Conservation (phyloP, 2,113 vertebrate genomes). For the Pavo muticus region DNA sequence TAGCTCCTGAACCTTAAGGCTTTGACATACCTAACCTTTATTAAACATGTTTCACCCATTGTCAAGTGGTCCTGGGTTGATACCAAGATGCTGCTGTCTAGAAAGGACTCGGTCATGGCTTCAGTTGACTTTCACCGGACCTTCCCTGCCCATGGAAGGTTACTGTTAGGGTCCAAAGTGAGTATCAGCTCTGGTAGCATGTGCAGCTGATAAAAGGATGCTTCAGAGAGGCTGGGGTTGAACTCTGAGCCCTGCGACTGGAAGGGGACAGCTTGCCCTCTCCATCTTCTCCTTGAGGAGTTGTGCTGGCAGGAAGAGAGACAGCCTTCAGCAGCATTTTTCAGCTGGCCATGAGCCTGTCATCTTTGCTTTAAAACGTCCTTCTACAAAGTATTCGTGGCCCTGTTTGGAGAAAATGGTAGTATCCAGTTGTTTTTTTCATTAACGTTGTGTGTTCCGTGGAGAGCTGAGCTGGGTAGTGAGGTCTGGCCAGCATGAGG, state of each 20-base stretch:
- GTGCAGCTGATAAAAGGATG: not conserved
- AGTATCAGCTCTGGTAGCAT: not conserved
- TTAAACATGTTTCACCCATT: not conserved
- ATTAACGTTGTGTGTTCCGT: not conserved
- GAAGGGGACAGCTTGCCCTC: slow-evolving; percentile 39
- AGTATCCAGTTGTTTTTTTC: not conserved
- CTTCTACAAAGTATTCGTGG: not conserved
- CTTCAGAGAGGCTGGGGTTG: slow-evolving; percentile 44
- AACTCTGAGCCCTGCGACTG: slow-evolving; percentile 18
- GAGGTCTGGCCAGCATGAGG: not conserved
- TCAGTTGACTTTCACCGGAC: slow-evolving; percentile 16
- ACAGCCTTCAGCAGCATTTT: slow-evolving; percentile 34
- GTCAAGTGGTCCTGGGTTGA: slow-evolving; percentile 7
- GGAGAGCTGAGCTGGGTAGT: not conserved
- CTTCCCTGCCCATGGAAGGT: not conserved
- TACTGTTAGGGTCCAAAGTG: slow-evolving; percentile 34
- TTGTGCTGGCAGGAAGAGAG: not conserved
- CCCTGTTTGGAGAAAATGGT: not conserved
- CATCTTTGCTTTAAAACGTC: not conserved
- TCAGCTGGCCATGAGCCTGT: slow-evolving; percentile 25
- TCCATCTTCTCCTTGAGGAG: slow-evolving; percentile 9
- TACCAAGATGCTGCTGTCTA: slow-evolving; percentile 41
- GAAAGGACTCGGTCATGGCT: slow-evolving; percentile 24
- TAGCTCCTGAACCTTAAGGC: fast-evolving
- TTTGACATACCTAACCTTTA: not conserved